Base-by-base conservation (phyloP, 2,113 vertebrate species). In the Monopterus albus region DNA sequence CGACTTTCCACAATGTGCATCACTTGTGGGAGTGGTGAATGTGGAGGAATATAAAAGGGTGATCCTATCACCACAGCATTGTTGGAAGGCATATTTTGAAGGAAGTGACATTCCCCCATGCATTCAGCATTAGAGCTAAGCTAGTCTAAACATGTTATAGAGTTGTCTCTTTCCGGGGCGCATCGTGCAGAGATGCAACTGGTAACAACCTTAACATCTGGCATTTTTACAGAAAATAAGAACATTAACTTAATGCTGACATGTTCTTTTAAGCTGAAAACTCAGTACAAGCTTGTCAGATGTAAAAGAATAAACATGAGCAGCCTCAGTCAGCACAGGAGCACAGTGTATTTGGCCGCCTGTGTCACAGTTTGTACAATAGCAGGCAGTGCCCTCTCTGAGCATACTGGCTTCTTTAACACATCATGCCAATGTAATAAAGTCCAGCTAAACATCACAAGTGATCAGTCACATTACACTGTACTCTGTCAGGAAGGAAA, bases 341-440 rank as follows among this genome's bases (percentile, higher is more conserved):
- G n/a, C n/a, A 31, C 25, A 33, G 31, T 35, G 26, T 35, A 40
- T 74, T 57, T 75, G 63, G 64, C 63, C 60, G 60, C 31, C 39
- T 20, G 39, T n/a, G n/a, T n/a, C n/a, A n/a, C n/a, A n/a, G n/a
- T n/a, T n/a, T n/a, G n/a, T n/a, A n/a, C n/a, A n/a, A n/a, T n/a
- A n/a, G n/a, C n/a, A n/a, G n/a, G 45, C 58, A 62, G 71, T 53
- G 53, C 60, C 23, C 39, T 23, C 38, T 65, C 52, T 3, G 42
- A 72, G 55, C 45, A 78, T 43, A 56, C 51, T 45, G 47, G 18
- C 20, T 14, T 29, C 78, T 79, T 67, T 63, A 59, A 60, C 20
- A 68, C 31, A 20, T n/a, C 45, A n/a, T 1, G 42, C 11, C 15
- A 5, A 2, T 53, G 49, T 72, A 45, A 75, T 55, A 68, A 29